phyloP scores from a whole-genome alignment of 2,888 invertebrate genomes.

The Melinaea marsaeus region DNA sequence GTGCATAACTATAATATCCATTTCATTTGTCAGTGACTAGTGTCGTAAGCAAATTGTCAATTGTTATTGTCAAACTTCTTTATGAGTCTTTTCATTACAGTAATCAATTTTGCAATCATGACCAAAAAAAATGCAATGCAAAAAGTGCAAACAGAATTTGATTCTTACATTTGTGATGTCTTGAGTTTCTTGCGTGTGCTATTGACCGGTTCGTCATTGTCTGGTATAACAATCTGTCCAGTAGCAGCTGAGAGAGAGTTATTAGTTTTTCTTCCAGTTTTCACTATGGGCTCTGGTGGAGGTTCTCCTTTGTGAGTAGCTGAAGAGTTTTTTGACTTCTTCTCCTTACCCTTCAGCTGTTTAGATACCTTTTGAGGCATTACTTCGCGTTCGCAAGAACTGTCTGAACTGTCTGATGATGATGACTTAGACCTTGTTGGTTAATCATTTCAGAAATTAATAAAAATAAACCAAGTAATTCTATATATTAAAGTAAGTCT shows the following conservation, averaged over 20 bases:
- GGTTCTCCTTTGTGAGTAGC: constrained; percentile 62
- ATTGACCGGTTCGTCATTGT: constrained; percentile 63
- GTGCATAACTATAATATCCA: no score
- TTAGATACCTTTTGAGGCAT: constrained; percentile 64
- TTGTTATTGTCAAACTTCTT: no score
- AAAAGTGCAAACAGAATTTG: no score
- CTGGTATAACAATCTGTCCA: constrained; percentile 87
- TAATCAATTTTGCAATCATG: no score
- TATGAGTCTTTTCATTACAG: no score
- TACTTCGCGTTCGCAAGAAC: constrained; percentile 46
- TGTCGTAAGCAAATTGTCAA: no score
- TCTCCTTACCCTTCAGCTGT: constrained; percentile 54
- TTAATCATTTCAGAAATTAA: constrained; percentile 4
- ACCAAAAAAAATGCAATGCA: no score
- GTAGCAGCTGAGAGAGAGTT: constrained; percentile 91
- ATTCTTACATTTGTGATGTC: constrained; percentile 82
- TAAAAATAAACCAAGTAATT: no score
- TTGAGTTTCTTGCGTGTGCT: constrained; percentile 79
- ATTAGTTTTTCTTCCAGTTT: constrained; percentile 88
- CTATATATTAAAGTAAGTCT: no score
- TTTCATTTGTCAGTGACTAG: no score
- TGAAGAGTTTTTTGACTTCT: constrained; percentile 63
- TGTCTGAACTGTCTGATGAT: constrained; percentile 54
- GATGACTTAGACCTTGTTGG: constrained; percentile 17
- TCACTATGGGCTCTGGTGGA: constrained; percentile 59